Conservation (phyloP, 2,113 vertebrate genomes). For the Sterrhoptilus dennistouni region DNA sequence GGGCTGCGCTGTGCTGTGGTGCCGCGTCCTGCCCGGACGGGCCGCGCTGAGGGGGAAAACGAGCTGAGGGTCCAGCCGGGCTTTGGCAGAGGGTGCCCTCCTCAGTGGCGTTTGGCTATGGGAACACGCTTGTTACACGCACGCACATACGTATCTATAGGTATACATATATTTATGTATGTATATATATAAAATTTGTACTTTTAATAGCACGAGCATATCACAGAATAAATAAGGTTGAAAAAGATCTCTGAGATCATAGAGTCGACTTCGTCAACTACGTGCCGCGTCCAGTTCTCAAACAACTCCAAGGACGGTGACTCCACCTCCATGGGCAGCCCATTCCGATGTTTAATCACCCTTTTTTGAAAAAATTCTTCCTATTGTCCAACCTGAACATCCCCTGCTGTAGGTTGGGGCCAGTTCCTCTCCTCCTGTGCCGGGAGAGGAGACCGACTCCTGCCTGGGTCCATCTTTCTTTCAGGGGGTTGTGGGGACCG, state of each 20-base stretch:
- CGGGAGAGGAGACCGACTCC: background rate
- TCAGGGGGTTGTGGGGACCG: background rate
- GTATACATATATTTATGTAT: rapidly evolving
- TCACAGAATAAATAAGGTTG: background rate
- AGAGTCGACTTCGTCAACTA: too few relatives aligned
- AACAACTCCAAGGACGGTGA: background rate
- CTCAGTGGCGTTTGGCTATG: rapidly evolving
- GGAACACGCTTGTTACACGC: background rate
- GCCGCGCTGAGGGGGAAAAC: rapidly evolving
- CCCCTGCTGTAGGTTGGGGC: too few relatives aligned
- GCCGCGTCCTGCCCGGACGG: rapidly evolving
- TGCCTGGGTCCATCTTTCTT: background rate
- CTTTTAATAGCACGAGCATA: background rate
- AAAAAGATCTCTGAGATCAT: background rate
- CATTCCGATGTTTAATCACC: background rate
- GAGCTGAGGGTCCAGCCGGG: background rate
- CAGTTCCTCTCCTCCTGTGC: background rate
- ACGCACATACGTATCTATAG: rapidly evolving
- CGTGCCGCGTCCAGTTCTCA: too few relatives aligned
- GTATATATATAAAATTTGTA: rapidly evolving
- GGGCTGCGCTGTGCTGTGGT: rapidly evolving
- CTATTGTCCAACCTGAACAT: background rate
- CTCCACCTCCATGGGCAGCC: too few relatives aligned
- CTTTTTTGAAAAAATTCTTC: background rate
- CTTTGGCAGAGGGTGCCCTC: background rate